Evolutionary conservation across 1,140 invertebrate species (phyloP), one percentile per base, ranked within the genome.

Genomic region (Meloidogyne exigua): DNA sequence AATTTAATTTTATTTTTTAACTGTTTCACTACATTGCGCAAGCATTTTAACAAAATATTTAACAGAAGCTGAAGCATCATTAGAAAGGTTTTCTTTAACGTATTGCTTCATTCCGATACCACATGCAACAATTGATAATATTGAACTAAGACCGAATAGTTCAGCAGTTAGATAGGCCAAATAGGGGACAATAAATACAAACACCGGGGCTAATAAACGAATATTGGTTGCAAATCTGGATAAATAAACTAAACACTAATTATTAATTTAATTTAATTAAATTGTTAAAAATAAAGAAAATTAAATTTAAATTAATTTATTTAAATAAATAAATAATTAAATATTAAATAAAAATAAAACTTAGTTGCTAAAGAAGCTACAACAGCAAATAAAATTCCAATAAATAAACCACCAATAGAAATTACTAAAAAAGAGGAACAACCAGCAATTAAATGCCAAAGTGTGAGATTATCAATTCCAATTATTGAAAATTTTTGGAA

Each of bases 11-110:
- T 44, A 44, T 39, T 67, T 67, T 23, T 32, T 67, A 18, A 99
- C 94, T 0, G 95, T 98, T 90, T 99, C 96, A 10, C 95, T 81
- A 68, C 68, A 79, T 62, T 82, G 81, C 5, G 83, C 71, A 15
- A 98, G 89, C 95, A 98, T 98, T 89, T 98, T 98, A 92, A 97
- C 94, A 66, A 95, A 94, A 87, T 98, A 98, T 88, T 98, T 98
- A 65, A 98, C 92, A 4, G 95, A 98, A 3, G 94, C 96, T 83
- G 96, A 94, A 0, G 96, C 98, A 88, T 98, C 98, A 89, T 94
- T 92, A 15, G 95, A 96, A 83, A 98, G 95, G 89, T 99, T 99
- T 13, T 92, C 92, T 89, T 97, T 95, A 15, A 97, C 95, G 88
- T 98, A 99, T 87, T 98, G 97, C 88, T 97, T 97, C 93, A 98